phyloP scores from a whole-genome alignment of 1,140 invertebrate species.

The Lanistes nyassanus region DNA sequence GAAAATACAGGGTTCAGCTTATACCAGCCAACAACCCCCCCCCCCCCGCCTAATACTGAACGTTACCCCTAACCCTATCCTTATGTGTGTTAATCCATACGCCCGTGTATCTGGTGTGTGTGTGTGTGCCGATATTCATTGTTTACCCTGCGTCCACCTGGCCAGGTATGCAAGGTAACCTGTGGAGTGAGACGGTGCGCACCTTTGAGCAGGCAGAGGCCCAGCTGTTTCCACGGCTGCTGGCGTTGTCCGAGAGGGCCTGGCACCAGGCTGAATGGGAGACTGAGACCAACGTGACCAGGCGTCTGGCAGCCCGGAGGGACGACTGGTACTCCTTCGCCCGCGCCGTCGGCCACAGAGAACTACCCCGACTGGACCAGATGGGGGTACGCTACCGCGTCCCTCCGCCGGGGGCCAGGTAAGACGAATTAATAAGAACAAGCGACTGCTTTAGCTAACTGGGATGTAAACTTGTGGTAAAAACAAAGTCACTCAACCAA shows the following conservation, averaged over 20 bases:
- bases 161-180: slow-evolving; percentile 56
- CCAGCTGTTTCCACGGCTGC: slow-evolving; percentile 57
- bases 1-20: too few species aligned
- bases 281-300: slow-evolving; percentile 24
- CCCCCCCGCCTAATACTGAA: too few species aligned
- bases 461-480: too few species aligned
- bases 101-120: not conserved
- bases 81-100: not conserved
- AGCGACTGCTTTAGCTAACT: too few species aligned
- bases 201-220: slow-evolving; percentile 44
- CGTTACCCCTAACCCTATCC: too few species aligned
- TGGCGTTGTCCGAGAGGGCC: slow-evolving; percentile 58
- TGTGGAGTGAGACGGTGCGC: slow-evolving; percentile 54
- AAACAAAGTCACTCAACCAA: too few species aligned
- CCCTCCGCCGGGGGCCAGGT: slow-evolving; percentile 59
- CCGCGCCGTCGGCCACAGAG: slow-evolving; percentile 49
- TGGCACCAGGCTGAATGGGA: slow-evolving; percentile 63
- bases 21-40: too few species aligned
- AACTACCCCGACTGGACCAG: slow-evolving; percentile 50
- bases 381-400: slow-evolving; percentile 52
- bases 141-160: not conserved
- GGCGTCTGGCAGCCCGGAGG: slow-evolving; percentile 12
- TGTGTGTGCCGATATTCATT: not conserved
- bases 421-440: too few species aligned
- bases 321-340: slow-evolving; percentile 58